Base-by-base conservation (phyloP, 2,113 vertebrate genomes). In the Meles meles region DNA sequence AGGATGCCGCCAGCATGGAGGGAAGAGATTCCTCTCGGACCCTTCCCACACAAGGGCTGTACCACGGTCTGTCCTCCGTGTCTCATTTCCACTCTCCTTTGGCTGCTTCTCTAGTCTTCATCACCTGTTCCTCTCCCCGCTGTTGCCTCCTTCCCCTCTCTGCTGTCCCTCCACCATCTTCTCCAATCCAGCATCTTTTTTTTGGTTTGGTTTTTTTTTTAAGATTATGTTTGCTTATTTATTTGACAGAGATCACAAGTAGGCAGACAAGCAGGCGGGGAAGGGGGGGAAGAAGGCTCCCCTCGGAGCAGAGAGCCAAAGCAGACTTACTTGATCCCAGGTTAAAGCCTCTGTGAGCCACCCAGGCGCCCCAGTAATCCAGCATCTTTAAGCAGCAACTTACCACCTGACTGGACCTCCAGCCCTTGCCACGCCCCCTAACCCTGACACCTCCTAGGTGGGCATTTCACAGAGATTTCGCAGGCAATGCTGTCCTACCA, bases 51-150 rank as follows among this genome's bases (percentile, higher is more conserved):
- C 44, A 7, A 2, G 4, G 34, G 59, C 55, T 47, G 25, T 14
- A 3, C 10, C 11, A 1, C 67, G 1, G 67, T 37, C 9, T 7
- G 4, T 6, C 42, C 31, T 1, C 2, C 1, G 4, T 0, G 42
- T 15, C 37, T 25, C 0, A 0, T 1, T 14, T n/a, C 39, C 12
- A 4, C 69, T 14, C 80, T 49, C 52, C 27, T 4, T 7, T 3
- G 2, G n/a, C 55, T 1, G 14, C 57, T 31, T 81, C 61, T 13
- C 9, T 0, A 29, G 37, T 14, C 14, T 8, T 20, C 65, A 20
- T 13, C 3, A 5, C 74, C 79, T 18, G 15, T 3, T 21, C 52
- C 39, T 10, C 31, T 6, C 15, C 37, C 4, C 3, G 10, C 67
- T 6, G 31, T 1, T 15, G 3, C 52, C 15, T 49, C 13, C 31